These are phyloP conservation scores for Chaitophorus viminalis DNA, from an alignment of 2,888 invertebrate genomes.

Conservation along the genomic window DNA sequence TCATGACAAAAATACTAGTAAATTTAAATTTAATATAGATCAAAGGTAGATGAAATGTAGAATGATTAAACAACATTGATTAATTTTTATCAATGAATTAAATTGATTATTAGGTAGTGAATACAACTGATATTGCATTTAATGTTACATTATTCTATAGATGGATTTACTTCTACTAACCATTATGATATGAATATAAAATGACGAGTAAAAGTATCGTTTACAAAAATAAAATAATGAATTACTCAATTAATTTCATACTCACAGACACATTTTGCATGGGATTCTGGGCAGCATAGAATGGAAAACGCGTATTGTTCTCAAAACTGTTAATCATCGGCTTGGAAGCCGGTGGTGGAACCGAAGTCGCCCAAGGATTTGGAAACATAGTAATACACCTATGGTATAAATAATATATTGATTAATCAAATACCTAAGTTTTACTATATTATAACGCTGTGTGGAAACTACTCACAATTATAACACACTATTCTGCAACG, in stretches of 20 bases:
- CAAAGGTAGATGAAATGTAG: too few relatives aligned
- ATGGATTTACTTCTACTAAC: not conserved
- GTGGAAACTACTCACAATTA: not conserved
- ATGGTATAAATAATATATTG: not conserved
- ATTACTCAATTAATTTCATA: not conserved
- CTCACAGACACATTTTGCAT: slow-evolving; percentile 42
- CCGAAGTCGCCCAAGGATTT: slow-evolving; percentile 27
- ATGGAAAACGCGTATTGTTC: slow-evolving; percentile 20
- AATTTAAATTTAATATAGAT: too few relatives aligned
- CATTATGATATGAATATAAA: too few relatives aligned
- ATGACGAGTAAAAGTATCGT: not conserved
- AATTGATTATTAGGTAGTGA: not conserved
- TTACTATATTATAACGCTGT: not conserved
- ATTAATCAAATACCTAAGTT: not conserved
- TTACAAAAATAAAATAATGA: not conserved
- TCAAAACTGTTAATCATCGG: slow-evolving; percentile 21
- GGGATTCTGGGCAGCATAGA: not conserved
- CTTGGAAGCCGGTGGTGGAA: slow-evolving; percentile 35
- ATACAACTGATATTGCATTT: not conserved
- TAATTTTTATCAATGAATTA: not conserved
- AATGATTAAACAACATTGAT: not conserved
- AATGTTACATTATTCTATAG: not conserved
- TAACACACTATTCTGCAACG: not conserved
- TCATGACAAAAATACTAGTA: too few relatives aligned
- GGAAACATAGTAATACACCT: slow-evolving; percentile 29